phyloP scores from a whole-genome alignment of 2,113 vertebrate genomes.

The Tetraodon nigroviridis region DNA sequence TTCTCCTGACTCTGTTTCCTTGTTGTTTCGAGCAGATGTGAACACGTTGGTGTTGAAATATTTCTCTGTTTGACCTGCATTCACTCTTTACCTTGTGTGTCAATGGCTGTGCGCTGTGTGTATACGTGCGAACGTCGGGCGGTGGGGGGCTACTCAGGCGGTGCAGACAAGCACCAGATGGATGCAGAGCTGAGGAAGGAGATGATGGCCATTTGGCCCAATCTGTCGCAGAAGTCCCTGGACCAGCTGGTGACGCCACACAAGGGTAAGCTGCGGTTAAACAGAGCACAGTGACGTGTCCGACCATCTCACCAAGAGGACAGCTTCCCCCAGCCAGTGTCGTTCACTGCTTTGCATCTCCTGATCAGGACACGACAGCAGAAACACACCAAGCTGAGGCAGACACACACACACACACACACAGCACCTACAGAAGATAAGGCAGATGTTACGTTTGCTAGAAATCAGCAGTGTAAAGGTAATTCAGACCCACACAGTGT shows the following conservation, averaged over 20 bases:
- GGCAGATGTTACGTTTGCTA: too few species aligned
- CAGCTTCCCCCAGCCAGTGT: slow-evolving; percentile 62
- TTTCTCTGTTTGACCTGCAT: neutral
- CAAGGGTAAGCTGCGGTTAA: slow-evolving; percentile 82
- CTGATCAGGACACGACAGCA: neutral
- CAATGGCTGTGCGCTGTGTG: slow-evolving; percentile 22
- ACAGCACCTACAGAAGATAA: neutral
- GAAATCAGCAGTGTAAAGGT: too few species aligned
- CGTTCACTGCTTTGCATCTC: slow-evolving; percentile 58
- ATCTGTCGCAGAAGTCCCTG: slow-evolving; percentile 92
- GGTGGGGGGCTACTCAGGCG: slow-evolving; percentile 66
- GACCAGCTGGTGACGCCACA: slow-evolving; percentile 93
- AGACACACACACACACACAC: slow-evolving; percentile 12
- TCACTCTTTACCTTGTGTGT: slow-evolving; percentile 23
- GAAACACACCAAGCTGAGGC: neutral
- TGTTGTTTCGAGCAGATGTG: too few species aligned
- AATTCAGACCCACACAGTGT: too few species aligned
- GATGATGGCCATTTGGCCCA: slow-evolving; percentile 97
- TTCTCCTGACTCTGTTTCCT: too few species aligned
- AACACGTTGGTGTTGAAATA: too few species aligned
- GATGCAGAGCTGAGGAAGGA: slow-evolving; percentile 91
- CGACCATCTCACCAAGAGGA: slow-evolving; percentile 67
- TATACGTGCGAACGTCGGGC: too few species aligned
- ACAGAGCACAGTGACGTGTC: slow-evolving; percentile 34
- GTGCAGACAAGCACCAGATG: slow-evolving; percentile 94